phyloP scores from a whole-genome alignment of 2,797 vertebrate genomes.

The Phylloscopus collybita region DNA sequence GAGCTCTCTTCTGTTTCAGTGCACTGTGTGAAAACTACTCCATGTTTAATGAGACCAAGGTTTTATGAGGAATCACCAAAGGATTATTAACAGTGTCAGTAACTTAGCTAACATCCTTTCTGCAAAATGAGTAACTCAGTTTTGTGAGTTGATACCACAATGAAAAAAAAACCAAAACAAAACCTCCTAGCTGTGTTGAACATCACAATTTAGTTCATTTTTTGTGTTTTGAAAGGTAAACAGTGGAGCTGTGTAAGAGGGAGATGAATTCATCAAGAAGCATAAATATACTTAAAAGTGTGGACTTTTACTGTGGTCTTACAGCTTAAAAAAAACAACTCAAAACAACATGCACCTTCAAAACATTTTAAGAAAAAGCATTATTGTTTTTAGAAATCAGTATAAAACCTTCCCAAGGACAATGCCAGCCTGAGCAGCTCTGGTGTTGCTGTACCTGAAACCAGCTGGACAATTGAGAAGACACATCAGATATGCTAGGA shows the following conservation, averaged over 20 bases:
- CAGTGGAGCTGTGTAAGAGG: neutral
- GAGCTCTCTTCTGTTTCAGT: neutral
- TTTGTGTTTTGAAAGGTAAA: neutral
- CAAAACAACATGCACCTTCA: neutral
- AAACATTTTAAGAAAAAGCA: neutral
- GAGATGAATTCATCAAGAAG: neutral
- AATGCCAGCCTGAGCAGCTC: neutral
- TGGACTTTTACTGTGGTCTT: neutral
- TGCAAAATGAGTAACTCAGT: neutral
- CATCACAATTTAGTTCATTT: neutral
- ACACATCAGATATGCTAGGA: neutral
- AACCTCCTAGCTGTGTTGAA: neutral
- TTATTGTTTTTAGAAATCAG: neutral
- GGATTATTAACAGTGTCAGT: neutral
- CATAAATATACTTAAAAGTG: neutral
- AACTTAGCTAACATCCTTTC: neutral
- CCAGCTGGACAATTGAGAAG: neutral
- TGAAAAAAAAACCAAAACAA: neutral
- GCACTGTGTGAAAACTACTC: neutral
- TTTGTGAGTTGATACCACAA: neutral
- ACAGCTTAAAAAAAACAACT: neutral
- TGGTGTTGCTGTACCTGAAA: neutral
- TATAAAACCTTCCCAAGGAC: neutral
- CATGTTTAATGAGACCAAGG: neutral
- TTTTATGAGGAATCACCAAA: neutral